Evolutionary conservation across 92 coral and sea anemone genomes (phyloP), one percentile per base, ranked within the genome.

Genomic region (Galaxea fascicularis): DNA sequence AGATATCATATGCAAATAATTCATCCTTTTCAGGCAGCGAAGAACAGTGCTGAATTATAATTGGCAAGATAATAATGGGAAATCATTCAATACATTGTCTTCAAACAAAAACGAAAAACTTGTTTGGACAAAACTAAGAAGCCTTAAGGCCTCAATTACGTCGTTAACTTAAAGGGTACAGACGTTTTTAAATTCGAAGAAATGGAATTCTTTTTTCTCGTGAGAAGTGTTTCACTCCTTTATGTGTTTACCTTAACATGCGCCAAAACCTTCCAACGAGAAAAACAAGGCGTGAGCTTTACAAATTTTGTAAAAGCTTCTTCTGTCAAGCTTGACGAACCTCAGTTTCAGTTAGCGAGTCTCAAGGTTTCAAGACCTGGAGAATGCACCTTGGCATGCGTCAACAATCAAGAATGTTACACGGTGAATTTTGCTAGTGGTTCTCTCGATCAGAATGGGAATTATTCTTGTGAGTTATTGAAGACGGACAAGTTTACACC

Each of bases 231-330:
- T 28, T 51, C 26, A 3, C 14, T 16, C 15, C 26, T 5, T 6
- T 14, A 16, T 15, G 12, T 22, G 54, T 11, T 27, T 22, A 4
- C 54, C 41, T 7, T 73, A 8, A 47, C 5, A 0, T 4, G 30
- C 20, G 80, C 68, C 57, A 49, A 76, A 31, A 76, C 35, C 18
- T 76, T 54, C 67, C 18, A 56, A 76, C 80, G 80, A 16, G 65
- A 56, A 54, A 74, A 76, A 11, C 47, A 31, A 17, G 60, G 77
- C n/a, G 80, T 76, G 27, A 76, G 80, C 41, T 76, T 56, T 24
- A 67, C 80, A 10, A 30, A 28, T 17, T 76, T 76, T 27, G 45
- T 76, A 9, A 76, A 56, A 76, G 30, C 27, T 30, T 8, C 65
- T n/a, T 76, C 80, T 9, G 52, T 76, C 68, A 76, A 39, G 16